Evolutionary conservation across 2,797 vertebrate species (phyloP), one percentile per base, ranked within the genome.

Genomic region (Pangasius djambal): DNA sequence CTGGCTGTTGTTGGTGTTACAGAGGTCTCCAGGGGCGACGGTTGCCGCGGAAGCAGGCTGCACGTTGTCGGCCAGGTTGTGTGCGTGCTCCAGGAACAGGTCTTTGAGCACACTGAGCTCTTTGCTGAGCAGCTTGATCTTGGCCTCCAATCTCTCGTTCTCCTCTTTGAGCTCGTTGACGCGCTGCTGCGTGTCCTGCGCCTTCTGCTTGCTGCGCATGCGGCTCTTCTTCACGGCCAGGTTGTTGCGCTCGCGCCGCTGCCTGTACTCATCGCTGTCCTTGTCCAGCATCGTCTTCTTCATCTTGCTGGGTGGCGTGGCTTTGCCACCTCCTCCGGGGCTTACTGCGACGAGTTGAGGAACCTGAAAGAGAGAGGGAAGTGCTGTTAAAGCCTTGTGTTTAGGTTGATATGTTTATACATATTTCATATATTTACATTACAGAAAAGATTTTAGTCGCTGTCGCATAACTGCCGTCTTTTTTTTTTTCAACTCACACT

Each of bases 101-200:
- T 99, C 98, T 95, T 99, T 99, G 90, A 99, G 97, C 92, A 99
- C 98, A 0, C 98, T 98, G 93, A 99, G 95, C 93, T 99, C 98
- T 94, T 99, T 99, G 91, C 98, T 99, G 86, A 99, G 97, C 91
- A 99, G 96, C 90, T 99, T 99, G 93, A 99, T 99, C 95, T 99
- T 99, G 90, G 98, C 97, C 94, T 99, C 98, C 93, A 99, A 97
- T 0, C 98, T 97, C 94, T 99, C 98, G 22, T 99, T 99, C 95
- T 99, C 98, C 94, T 99, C 98, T 92, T 99, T 99, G 50, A 99
- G 97, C 96, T 99, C 98, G 92, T 99, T 98, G 90, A 99, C 98
- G 3, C 97, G 96, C 87, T 99, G 98, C 95, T 99, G 96, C 0
- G 98, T 99, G 93, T 99, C 98, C 94, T 98, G 97, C 0, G 98